These are phyloP conservation scores for Lagocephalus sceleratus DNA, from an alignment of 2,797 vertebrate species.

Conservation along the genomic window DNA sequence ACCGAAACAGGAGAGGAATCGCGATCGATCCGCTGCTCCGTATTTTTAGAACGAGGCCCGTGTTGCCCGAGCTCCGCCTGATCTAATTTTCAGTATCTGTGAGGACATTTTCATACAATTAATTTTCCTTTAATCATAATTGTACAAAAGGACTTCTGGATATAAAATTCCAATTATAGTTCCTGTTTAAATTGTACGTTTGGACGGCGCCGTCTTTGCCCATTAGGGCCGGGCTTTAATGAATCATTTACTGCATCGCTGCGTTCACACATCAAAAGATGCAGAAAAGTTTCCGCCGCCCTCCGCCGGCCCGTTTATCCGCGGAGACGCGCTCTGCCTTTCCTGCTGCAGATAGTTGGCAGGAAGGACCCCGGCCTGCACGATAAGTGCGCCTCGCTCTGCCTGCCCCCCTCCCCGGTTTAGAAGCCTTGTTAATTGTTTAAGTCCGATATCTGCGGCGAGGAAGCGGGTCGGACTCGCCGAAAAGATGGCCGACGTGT, in stretches of 20 bases:
- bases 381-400: conserved; percentile 54
- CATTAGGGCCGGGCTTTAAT: conserved; percentile 77
- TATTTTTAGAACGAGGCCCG: conserved; percentile 77
- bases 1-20: conserved; percentile 51
- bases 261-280: conserved; percentile 78
- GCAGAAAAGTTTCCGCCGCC: conserved; percentile 65
- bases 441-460: conserved; percentile 46
- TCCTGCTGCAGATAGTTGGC: conserved; percentile 49
- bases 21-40: conserved; percentile 4
- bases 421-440: conserved; percentile 62
- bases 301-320: conserved; percentile 52
- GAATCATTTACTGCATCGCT: conserved; percentile 76
- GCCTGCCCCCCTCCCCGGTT: conserved; percentile 54
- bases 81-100: conserved; percentile 84
- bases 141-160: conserved; percentile 80
- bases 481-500: conserved; percentile 29
- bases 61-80: conserved; percentile 65
- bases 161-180: conserved; percentile 85
- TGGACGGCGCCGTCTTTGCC: conserved; percentile 80
- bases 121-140: conserved; percentile 86
- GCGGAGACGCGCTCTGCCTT: conserved; percentile 53
- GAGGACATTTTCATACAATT: conserved; percentile 85
- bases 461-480: no score
- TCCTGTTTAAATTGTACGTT: conserved; percentile 79
- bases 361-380: conserved; percentile 45